phyloP scores from a whole-genome alignment of 2,888 invertebrate species.

The Agrenia bidenticulata region DNA sequence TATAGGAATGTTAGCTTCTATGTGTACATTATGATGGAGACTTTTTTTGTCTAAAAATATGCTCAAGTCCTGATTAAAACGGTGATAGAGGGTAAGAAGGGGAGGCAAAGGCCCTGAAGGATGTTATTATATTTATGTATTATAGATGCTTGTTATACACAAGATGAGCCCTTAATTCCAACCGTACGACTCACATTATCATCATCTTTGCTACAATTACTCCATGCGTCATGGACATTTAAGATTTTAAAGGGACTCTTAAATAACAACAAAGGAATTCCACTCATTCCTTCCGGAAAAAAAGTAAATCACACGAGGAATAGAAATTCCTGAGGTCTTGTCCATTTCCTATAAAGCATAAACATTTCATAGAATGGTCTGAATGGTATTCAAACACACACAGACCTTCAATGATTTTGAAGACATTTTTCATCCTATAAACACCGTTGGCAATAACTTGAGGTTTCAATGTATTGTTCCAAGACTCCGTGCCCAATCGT shows the following conservation, averaged over 20 bases:
- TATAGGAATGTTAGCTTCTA: too few relatives aligned
- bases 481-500: too few relatives aligned
- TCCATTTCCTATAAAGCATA: too few relatives aligned
- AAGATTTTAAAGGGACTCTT: neutral
- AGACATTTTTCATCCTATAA: too few relatives aligned
- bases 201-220: constrained; percentile 1
- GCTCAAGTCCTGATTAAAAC: neutral
- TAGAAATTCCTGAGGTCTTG: neutral
- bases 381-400: too few relatives aligned
- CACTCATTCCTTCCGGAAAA: constrained; percentile 16
- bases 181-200: neutral
- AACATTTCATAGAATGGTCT: too few relatives aligned
- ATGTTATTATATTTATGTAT: neutral
- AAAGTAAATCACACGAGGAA: neutral
- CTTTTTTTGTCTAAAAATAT: too few relatives aligned
- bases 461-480: too few relatives aligned
- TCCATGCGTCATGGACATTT: constrained; percentile 5
- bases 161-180: constrained; percentile 5
- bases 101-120: neutral
- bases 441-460: too few relatives aligned
- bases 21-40: too few relatives aligned
- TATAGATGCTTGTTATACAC: too few relatives aligned
- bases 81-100: neutral
- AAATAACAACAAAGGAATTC: constrained; percentile 18
- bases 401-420: too few relatives aligned